Evolutionary conservation across 2,113 vertebrate genomes (phyloP), one percentile per base, ranked within the genome.

Genomic region (Psephotus haematonotus): DNA sequence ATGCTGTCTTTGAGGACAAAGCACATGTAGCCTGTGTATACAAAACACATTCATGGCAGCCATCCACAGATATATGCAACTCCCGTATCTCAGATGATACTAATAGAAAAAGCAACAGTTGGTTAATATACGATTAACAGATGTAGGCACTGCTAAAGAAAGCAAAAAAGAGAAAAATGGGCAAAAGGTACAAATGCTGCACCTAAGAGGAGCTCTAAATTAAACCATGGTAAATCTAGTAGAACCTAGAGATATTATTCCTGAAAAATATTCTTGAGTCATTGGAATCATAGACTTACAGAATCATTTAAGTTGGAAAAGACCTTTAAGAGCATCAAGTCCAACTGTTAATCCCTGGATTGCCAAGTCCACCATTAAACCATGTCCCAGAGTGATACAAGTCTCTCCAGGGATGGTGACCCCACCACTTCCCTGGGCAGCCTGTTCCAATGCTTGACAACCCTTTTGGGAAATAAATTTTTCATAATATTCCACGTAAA

Each of bases 121-220:
- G 78, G 14, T 76, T 88, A 93, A 86, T 76, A 92, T 88, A 90
- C 71, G 29, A 82, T 92, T 52, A 96, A 77, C 86, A 93, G 76
- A 96, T 95, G 80, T 52, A 88, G 47, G 39, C n/a, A 72, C 37
- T 9, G 3, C 55, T 94, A 47, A 90, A 84, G 55, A 65, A 92
- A 86, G 25, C 5, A 71, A 55, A 70, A 75, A 50, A 64, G n/a
- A 67, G 27, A 81, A 81, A 83, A 74, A 50, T 17, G 3, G 23
- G 16, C 39, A 68, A 53, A 67, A 57, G 44, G 57, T 59, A 59
- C 57, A 59, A 59, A 23, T n/a, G 57, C 31, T 59, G 86, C 76
- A 79, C 37, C 31, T 59, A 60, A 68, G 47, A 59, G 47, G 31
- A 78, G 15, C 11, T 86, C 60, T 68, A 68, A 55, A 64, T 83